A percentile compares a stretch with the other conserved stretches of the same genome.
Conservation (phyloP, 2,888 invertebrate genomes). For the Cantharis rustica region DNA sequence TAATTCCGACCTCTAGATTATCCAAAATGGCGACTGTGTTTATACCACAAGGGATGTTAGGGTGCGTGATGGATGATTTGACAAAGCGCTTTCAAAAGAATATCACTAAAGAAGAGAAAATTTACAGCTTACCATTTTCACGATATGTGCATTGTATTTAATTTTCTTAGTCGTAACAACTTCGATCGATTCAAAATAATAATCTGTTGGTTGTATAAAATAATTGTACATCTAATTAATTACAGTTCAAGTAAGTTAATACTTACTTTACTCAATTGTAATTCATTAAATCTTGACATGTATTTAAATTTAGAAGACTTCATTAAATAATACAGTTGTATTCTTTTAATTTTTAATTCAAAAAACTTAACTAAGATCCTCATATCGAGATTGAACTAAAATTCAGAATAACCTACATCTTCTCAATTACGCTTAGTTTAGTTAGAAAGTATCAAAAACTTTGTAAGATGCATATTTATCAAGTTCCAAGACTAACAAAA, state of each 20-base stretch:
- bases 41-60: background rate
- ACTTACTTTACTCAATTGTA: background rate
- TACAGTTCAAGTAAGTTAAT: background rate
- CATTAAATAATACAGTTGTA: background rate
- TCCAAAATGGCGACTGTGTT: background rate
- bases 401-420: background rate
- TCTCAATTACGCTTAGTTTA: background rate
- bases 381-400: background rate
- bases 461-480: conserved; percentile 2
- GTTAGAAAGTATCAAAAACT: background rate
- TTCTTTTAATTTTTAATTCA: background rate
- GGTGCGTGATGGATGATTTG: conserved; percentile 1
- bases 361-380: background rate
- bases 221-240: background rate
- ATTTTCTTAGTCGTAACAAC: background rate
- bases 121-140: background rate
- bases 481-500: conserved; percentile 1
- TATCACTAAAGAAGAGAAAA: background rate
- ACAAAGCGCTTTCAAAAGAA: background rate
- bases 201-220: background rate
- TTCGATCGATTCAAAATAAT: background rate
- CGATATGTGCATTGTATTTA: background rate
- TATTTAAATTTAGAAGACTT: background rate
- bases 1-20: background rate
- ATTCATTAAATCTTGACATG: background rate